Evolutionary conservation across 2,888 invertebrate genomes (phyloP).

Genomic region (Drosophila barbarae): DNA sequence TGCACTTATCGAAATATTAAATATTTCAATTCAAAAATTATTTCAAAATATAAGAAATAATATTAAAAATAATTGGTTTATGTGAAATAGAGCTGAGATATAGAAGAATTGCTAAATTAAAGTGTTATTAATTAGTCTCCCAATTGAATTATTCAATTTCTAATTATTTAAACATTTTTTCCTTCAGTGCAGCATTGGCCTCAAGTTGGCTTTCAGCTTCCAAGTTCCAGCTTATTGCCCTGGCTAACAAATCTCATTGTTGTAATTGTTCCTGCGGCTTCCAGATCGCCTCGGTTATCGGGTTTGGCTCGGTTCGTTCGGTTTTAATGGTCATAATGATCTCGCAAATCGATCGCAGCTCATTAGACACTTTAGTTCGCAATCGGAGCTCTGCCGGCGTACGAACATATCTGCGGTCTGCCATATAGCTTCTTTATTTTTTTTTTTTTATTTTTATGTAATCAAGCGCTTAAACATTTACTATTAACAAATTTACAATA

Average conservation of each 20-base stretch:
- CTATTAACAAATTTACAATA: slow-evolving; percentile 73
- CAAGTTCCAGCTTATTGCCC: slow-evolving; percentile 54
- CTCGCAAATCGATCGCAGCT: slow-evolving; percentile 67
- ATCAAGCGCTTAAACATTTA: slow-evolving; percentile 73
- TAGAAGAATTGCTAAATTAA: too few species aligned
- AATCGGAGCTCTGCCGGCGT: slow-evolving; percentile 11
- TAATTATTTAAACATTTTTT: neutral
- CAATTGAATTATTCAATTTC: too few species aligned
- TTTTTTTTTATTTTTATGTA: slow-evolving; percentile 52
- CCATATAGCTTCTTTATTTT: slow-evolving; percentile 36
- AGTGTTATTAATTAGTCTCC: neutral
- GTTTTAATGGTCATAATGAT: slow-evolving; percentile 48
- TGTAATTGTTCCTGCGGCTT: slow-evolving; percentile 73
- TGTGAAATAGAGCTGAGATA: neutral
- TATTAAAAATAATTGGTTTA: neutral
- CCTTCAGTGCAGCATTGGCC: slow-evolving; percentile 53
- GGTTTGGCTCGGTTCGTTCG: slow-evolving; percentile 13
- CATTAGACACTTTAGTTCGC: slow-evolving; percentile 54
- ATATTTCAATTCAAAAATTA: neutral
- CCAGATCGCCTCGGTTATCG: slow-evolving; percentile 53
- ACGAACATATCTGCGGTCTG: slow-evolving; percentile 13
- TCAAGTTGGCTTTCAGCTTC: slow-evolving; percentile 68
- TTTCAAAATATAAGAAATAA: neutral
- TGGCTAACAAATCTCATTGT: slow-evolving; percentile 62
- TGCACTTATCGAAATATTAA: slow-evolving; percentile 8